These are phyloP conservation scores for Amphipyra tragopoginis DNA, from an alignment of 2,888 invertebrate species.

Conservation along the genomic window DNA sequence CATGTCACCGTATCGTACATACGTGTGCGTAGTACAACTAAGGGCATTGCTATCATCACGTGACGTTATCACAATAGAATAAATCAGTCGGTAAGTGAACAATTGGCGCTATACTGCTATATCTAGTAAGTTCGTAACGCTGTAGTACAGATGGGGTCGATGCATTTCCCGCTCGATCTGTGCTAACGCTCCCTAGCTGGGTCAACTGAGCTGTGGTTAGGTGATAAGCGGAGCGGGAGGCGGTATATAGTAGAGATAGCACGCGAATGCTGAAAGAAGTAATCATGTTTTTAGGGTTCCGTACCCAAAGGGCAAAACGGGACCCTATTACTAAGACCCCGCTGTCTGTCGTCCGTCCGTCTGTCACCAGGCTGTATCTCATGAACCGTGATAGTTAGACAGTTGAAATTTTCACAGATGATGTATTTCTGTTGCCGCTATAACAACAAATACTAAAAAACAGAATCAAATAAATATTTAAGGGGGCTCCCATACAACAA, in stretches of 20 bases:
- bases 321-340: too few species aligned
- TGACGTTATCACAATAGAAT: conserved; percentile 41
- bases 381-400: too few species aligned
- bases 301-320: too few species aligned
- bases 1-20: not conserved
- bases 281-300: too few species aligned
- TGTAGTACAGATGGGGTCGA: conserved; percentile 64
- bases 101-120: conserved; percentile 21
- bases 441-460: too few species aligned
- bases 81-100: conserved; percentile 36
- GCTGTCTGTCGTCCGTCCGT: too few species aligned
- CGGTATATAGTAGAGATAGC: not conserved
- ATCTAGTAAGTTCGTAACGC: conserved; percentile 15
- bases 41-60: conserved; percentile 46
- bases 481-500: too few species aligned
- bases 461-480: too few species aligned
- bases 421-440: too few species aligned
- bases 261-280: too few species aligned
- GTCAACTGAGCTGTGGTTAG: conserved; percentile 56
- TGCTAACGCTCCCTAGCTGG: conserved; percentile 70
- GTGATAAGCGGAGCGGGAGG: conserved; percentile 59
- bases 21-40: conserved; percentile 14
- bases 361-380: too few species aligned
- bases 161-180: conserved; percentile 68
- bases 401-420: too few species aligned